Evolutionary conservation across 2,113 vertebrate species (phyloP), one percentile per base, ranked within the genome.

Genomic region (Serinus canaria): DNA sequence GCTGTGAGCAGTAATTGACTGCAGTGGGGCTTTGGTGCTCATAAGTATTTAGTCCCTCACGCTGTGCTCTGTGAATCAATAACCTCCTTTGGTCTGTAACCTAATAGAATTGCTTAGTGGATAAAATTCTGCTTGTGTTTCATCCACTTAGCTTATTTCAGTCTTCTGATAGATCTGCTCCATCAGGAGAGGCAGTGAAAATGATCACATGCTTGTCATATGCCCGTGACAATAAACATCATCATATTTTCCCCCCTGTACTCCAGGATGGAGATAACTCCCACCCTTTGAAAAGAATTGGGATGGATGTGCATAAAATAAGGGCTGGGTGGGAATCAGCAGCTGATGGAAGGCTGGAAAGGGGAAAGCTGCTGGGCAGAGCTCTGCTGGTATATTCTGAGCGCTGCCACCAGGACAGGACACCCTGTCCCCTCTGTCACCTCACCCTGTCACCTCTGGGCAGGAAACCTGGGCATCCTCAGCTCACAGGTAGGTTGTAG

Each of bases 321-420:
- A n/a, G 84, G 41, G 53, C 0, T 68, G 79, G 39, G 70, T 77
- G 49, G 83, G 35, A 91, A 33, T 18, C 58, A 72, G 76, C 46
- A 43, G 87, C 49, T 73, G 75, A 1, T 77, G 63, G 85, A n/a
- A 74, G 52, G 43, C 6, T 4, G 8, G 44, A 5, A 0, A 3
- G 1, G 5, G 74, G 56, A 59, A 20, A 67, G 72, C 30, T 82
- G n/a, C 44, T 47, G 88, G 41, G 17, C 33, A 39, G 30, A 35
- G 2, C 35, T 39, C n/a, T 3, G 2, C 56, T 87, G 2, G 0
- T 9, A 0, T 28, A 43, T 6, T 13, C 39, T 19, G 62, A 0
- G 49, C 2, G 2, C 37, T 87, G 35, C 33, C 73, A 37, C 2
- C 73, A 33, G 63, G 75, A 24, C 21, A 19, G 31, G 41, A 14